Evolutionary conservation across 2,888 invertebrate genomes (phyloP), one percentile per base, ranked within the genome.

Genomic region (Drosophila rubida): DNA sequence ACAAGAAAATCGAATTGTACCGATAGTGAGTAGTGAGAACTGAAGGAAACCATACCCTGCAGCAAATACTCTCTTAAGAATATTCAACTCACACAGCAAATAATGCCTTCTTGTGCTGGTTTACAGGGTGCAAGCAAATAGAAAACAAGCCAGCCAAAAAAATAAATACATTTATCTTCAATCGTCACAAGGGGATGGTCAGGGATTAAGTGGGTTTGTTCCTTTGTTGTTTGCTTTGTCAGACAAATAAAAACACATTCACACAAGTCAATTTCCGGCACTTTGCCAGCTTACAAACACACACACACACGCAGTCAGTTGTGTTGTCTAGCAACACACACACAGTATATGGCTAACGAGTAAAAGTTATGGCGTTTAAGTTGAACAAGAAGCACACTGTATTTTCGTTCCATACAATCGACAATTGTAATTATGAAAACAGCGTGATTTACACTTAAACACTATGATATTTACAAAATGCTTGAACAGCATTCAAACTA

Each of bases 151-250:
- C 30, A 55, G 1, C 23, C 23, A 68, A 65, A 35, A 32, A 49
- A 67, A 70, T 62, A 78, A 67, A 75, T 59, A 59, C 46, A 78
- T 78, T 75, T 67, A 75, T 78, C 64, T 78, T 78, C 35, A 30
- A 23, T n/a, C 30, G 41, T 27, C 66, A 59, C 50, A 53, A 19
- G 59, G 50, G 55, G 16, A 59, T 50, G 37, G 19, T n/a, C 32
- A 25, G 58, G 14, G 35, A 55, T 27, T 53, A 23, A 46, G 25
- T 50, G 59, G 35, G 35, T 55, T 50, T 30, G 25, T 42, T 44
- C 41, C 35, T 45, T 64, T 58, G 14, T 39, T 22, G n/a, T 16
- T 50, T 44, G 35, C 42, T 44, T 69, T 50, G 41, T 14, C 44
- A 55, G 51, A 62, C 22, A 64, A 48, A 51, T 55, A 69, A 61